phyloP scores from a whole-genome alignment of 2,113 vertebrate species.

The Periophthalmodon schlosseri region DNA sequence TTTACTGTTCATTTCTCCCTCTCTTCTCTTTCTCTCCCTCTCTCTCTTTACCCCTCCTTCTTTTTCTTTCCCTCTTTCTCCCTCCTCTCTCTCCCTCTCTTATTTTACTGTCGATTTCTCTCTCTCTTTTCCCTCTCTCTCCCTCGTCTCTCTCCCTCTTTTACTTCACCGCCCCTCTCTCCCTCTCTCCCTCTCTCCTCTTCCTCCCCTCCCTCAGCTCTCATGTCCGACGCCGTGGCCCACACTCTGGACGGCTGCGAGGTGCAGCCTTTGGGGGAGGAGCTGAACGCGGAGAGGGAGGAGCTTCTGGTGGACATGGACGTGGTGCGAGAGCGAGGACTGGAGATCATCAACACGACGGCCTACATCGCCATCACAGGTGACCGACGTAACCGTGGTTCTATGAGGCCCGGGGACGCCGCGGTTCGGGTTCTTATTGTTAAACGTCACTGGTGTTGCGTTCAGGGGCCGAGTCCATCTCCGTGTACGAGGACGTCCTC shows the following conservation, averaged over 20 bases:
- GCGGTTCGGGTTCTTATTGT: neutral
- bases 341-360: constrained; percentile 93
- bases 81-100: neutral
- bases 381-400: constrained; percentile 33
- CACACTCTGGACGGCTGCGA: constrained; percentile 96
- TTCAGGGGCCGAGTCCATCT: constrained; percentile 93
- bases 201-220: constrained; percentile 53
- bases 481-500: constrained; percentile 92
- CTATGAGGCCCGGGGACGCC: no score
- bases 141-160: neutral
- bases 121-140: neutral
- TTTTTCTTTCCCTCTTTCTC: neutral
- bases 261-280: constrained; percentile 91
- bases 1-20: neutral
- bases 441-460: neutral
- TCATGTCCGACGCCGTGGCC: constrained; percentile 95
- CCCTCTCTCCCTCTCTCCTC: neutral
- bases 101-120: rapidly evolving
- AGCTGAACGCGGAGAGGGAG: constrained; percentile 90
- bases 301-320: constrained; percentile 88
- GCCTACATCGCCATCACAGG: constrained; percentile 93
- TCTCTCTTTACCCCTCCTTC: neutral
- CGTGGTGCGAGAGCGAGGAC: constrained; percentile 85
- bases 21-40: neutral
- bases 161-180: neutral